A percentile compares a stretch with the other conserved stretches of the same genome.
phyloP scores from a whole-genome alignment of 1,140 invertebrate species.

The Scaptodrosophila lebanonensis region DNA sequence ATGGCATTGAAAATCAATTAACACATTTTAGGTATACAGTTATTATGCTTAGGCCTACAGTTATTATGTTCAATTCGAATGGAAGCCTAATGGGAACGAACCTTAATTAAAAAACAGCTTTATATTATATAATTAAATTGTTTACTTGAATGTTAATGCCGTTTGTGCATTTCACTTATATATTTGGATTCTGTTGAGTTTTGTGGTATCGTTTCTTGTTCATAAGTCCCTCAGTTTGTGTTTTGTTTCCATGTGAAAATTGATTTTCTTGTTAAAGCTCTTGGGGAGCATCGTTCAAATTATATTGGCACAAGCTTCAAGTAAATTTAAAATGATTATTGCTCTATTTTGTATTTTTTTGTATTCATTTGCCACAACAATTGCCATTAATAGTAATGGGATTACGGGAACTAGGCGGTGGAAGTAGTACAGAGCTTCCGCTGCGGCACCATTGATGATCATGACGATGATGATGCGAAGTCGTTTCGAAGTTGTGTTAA shows the following conservation, averaged over 20 bases:
- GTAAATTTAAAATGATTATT: neutral
- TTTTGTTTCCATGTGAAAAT: constrained; percentile 37
- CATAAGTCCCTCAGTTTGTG: neutral
- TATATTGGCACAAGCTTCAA: constrained; percentile 37
- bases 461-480: too few species aligned
- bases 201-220: constrained; percentile 38
- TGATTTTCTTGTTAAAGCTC: constrained; percentile 37
- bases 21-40: constrained; percentile 11
- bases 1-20: constrained; percentile 34
- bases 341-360: constrained; percentile 9
- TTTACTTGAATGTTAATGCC: constrained; percentile 51
- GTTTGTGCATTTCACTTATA: constrained; percentile 22
- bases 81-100: constrained; percentile 29
- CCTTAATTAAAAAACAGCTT: constrained; percentile 62
- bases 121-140: constrained; percentile 61
- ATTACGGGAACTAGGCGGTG: too few species aligned
- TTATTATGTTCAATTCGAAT: constrained; percentile 25
- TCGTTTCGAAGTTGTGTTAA: too few species aligned
- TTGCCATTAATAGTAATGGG: constrained; percentile 6
- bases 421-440: too few species aligned
- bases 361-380: constrained; percentile 7
- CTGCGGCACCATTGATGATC: too few species aligned
- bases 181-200: constrained; percentile 20
- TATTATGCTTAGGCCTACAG: constrained; percentile 21
- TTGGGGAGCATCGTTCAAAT: constrained; percentile 28